Conservation (phyloP, 1,140 invertebrate genomes). For the Geopemphigus sp. region DNA sequence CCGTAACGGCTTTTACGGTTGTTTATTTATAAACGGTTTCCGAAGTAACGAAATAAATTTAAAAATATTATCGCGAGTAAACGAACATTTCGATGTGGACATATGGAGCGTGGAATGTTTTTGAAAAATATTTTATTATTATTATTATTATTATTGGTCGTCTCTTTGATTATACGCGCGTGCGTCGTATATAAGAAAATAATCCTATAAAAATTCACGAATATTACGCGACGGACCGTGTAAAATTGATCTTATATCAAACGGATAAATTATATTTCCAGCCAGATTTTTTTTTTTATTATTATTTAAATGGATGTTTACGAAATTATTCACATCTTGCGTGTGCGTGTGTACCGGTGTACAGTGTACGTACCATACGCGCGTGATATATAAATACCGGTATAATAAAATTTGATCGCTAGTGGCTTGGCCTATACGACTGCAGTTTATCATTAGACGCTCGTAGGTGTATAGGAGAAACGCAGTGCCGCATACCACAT, state of each 20-base stretch:
- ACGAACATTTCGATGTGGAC: too few species aligned
- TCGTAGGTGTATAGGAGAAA: neutral
- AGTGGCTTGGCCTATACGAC: too few species aligned
- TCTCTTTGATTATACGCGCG: neutral
- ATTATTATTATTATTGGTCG: too few species aligned
- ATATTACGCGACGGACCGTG: too few species aligned
- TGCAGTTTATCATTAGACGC: neutral
- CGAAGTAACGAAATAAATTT: conserved; percentile 16
- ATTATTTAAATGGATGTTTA: conserved; percentile 11
- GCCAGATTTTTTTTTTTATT: conserved; percentile 12
- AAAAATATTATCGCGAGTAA: neutral
- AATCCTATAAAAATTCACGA: too few species aligned
- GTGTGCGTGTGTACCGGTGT: too few species aligned
- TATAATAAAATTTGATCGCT: neutral
- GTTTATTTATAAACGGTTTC: conserved; percentile 3
- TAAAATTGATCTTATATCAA: neutral
- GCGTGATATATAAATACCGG: neutral
- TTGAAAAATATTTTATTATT: too few species aligned
- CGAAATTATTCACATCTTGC: neutral
- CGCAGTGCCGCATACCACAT: neutral
- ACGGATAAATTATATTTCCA: neutral
- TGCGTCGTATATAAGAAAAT: neutral
- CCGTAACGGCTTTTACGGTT: neutral
- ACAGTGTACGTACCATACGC: neutral
- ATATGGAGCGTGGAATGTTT: too few species aligned